These are phyloP conservation scores for Limanda limanda DNA, from an alignment of 2,113 vertebrate species.

Conservation along the genomic window DNA sequence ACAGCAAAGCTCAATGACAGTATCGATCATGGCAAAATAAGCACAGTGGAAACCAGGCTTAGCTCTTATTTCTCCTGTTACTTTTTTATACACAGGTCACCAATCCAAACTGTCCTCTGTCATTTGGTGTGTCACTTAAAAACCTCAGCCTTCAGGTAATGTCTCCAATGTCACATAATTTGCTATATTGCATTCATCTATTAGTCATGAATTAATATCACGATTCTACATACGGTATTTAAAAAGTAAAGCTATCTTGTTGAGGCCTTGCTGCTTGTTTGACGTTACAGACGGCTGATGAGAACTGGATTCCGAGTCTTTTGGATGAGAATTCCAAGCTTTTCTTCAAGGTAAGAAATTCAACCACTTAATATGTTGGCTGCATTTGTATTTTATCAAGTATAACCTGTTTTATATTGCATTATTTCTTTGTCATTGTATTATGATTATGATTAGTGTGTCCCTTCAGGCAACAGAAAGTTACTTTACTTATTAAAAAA, in stretches of 20 bases:
- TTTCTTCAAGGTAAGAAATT: constrained; percentile 91
- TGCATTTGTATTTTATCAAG: background rate
- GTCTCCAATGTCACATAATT: background rate
- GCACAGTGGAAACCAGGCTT: background rate
- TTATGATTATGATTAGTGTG: background rate
- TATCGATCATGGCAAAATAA: background rate
- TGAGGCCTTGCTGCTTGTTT: constrained; percentile 1
- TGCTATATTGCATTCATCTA: background rate
- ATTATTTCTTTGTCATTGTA: background rate
- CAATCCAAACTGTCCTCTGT: constrained; percentile 89
- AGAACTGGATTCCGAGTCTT: constrained; percentile 93
- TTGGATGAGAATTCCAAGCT: constrained; percentile 92
- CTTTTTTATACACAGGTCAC: constrained; percentile 85
- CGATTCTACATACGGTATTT: background rate
- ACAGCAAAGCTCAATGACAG: background rate
- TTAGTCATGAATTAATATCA: background rate
- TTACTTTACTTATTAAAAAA: background rate
- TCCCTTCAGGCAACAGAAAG: background rate
- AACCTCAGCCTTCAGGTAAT: constrained; percentile 96
- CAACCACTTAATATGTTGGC: background rate
- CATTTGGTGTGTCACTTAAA: constrained; percentile 95
- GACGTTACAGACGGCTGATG: constrained; percentile 89
- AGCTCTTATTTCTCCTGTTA: background rate
- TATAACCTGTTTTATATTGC: background rate
- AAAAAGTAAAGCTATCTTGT: background rate